phyloP scores from a whole-genome alignment of 2,888 invertebrate genomes.

The Sympetrum striolatum region DNA sequence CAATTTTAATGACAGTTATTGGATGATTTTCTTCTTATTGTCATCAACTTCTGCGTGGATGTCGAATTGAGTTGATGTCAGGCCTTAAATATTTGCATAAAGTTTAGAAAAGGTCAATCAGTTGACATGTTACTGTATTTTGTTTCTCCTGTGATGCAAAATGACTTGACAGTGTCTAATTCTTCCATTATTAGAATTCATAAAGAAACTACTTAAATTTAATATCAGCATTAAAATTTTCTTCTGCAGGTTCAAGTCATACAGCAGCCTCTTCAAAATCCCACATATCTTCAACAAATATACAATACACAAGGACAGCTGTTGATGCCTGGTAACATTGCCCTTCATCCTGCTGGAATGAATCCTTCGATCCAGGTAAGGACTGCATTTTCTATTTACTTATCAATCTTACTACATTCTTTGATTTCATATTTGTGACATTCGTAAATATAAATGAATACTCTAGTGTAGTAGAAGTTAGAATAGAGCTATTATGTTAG shows the following conservation, averaged over 20 bases:
- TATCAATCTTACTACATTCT: not conserved
- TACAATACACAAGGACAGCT: constrained; percentile 79
- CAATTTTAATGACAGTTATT: too few species aligned
- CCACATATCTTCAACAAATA: constrained; percentile 78
- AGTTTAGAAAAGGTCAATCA: too few species aligned
- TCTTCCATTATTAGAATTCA: too few species aligned
- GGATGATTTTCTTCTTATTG: too few species aligned
- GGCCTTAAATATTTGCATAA: too few species aligned
- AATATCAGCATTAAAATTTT: not conserved
- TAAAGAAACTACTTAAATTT: too few species aligned
- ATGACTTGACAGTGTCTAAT: too few species aligned
- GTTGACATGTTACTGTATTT: too few species aligned
- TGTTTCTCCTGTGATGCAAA: too few species aligned
- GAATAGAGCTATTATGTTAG: not conserved
- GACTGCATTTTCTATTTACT: not conserved
- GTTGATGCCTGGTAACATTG: constrained; percentile 81
- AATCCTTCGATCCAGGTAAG: constrained; percentile 78
- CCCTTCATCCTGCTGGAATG: constrained; percentile 74
- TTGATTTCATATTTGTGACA: not conserved
- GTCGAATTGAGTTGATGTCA: too few species aligned
- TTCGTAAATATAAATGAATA: not conserved
- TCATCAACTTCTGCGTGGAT: too few species aligned
- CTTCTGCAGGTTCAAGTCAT: constrained; percentile 75
- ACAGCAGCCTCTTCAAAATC: constrained; percentile 79
- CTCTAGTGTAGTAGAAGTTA: not conserved